phyloP scores from a whole-genome alignment of 2,888 invertebrate species.

The Lobophora halterata region DNA sequence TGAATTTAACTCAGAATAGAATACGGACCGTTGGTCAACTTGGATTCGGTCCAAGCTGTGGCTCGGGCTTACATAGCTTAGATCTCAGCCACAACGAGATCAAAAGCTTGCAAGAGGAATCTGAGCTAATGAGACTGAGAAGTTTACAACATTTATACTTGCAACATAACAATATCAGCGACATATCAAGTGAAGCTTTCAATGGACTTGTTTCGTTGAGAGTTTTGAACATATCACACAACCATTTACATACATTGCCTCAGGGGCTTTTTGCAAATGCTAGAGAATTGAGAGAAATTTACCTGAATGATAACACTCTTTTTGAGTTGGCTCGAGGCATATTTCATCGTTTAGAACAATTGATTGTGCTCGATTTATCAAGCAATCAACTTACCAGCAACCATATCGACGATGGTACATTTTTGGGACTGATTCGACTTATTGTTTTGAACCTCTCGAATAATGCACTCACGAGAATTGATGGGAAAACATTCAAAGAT shows the following conservation, averaged over 20 bases:
- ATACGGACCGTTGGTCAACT: constrained; percentile 88
- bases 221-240: constrained; percentile 92
- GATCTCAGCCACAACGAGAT: constrained; percentile 92
- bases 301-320: constrained; percentile 91
- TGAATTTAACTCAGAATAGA: constrained; percentile 93
- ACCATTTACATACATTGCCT: constrained; percentile 90
- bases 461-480: constrained; percentile 91
- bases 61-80: constrained; percentile 86
- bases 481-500: constrained; percentile 92
- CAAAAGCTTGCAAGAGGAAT: constrained; percentile 85
- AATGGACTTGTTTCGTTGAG: constrained; percentile 89
- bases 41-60: constrained; percentile 84
- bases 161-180: constrained; percentile 91
- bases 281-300: constrained; percentile 90
- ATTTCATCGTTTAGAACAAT: constrained; percentile 91
- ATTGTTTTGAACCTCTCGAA: constrained; percentile 92
- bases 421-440: constrained; percentile 90
- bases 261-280: constrained; percentile 90
- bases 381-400: constrained; percentile 92
- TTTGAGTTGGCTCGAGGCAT: constrained; percentile 90
- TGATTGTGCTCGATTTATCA: constrained; percentile 91
- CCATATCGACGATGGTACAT: constrained; percentile 91
- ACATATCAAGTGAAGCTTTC: constrained; percentile 89
- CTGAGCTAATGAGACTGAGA: constrained; percentile 87
- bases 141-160: constrained; percentile 90